Conservation (phyloP, 1,140 invertebrate species). For the Laodelphax striatellus region DNA sequence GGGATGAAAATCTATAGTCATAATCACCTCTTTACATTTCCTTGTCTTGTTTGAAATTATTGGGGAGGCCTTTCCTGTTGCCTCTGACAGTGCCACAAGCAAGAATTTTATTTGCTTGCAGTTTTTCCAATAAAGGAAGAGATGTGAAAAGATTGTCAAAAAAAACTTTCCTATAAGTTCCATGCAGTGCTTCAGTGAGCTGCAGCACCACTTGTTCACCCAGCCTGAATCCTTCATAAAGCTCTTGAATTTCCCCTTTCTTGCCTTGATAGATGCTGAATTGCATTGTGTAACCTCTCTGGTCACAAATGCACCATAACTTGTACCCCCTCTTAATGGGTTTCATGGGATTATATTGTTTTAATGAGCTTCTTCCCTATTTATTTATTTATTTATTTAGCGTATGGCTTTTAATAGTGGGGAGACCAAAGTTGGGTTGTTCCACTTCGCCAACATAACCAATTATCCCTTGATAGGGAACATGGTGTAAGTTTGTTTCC, state of each 20-base stretch:
- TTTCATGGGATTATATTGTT: not conserved
- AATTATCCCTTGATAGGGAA: no score
- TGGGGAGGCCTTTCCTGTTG: not conserved
- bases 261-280: not conserved
- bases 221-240: not conserved
- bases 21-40: conserved; percentile 5
- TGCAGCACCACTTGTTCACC: conserved; percentile 8
- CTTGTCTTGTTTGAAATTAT: not conserved
- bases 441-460: no score
- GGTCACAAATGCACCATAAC: not conserved
- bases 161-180: conserved; percentile 3
- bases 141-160: conserved; percentile 13
- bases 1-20: conserved; percentile 6
- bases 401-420: no score
- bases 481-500: no score
- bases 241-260: not conserved
- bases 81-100: conserved; percentile 8
- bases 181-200: conserved; percentile 7
- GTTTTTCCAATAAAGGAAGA: conserved; percentile 10
- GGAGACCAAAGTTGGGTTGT: no score
- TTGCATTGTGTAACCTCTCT: not conserved
- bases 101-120: conserved; percentile 5
- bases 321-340: not conserved
- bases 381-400: no score
- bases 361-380: not conserved